Evolutionary conservation across 2,113 vertebrate species (phyloP), one percentile per base, ranked within the genome.

Genomic region (Guaruba guarouba): DNA sequence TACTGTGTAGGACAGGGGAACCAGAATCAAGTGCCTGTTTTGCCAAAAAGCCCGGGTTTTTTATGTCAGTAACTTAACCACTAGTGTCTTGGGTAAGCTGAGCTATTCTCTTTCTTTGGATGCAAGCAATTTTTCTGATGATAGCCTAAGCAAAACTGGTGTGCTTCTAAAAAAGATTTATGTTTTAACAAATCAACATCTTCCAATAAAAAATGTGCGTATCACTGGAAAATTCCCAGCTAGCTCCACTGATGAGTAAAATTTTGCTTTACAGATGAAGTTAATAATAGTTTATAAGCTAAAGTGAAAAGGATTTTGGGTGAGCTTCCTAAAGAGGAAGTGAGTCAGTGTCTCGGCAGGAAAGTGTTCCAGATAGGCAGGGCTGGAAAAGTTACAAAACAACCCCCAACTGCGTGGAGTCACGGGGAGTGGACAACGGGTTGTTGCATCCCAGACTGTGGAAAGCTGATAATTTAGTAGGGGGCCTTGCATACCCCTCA

Each of bases 311-410:
- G 95, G 92, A 92, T 93, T 96, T 96, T 85, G 95, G 89, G 95
- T 97, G 94, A 96, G 95, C 92, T 95, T 96, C 91, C 82, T 96
- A 94, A 94, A 92, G 88, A 96, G 95, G 95, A 97, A 97, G 96
- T 97, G 96, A 97, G 90, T 97, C 95, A 97, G 82, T 95, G 96
- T 96, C 95, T 97, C 94, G 51, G 73, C 92, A 96, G 95, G 95
- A 96, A 96, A 95, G 71, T 83, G 92, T 91, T 94, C 95, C 96
- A 96, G 91, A 96, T 94, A 96, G 95, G 95, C 96, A 95, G 90
- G 93, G 96, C 88, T 97, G 97, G 95, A 96, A 94, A 90, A 95
- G 44, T 91, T 75, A 91, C 94, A 93, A 91, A 95, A 93, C 88
- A 87, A 49, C 92, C 95, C 91, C 91, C 91, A 85, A 43, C 52